These are phyloP conservation scores for Caenorhabditis sp. DNA, from an alignment of 2,888 invertebrate species.

Conservation along the genomic window DNA sequence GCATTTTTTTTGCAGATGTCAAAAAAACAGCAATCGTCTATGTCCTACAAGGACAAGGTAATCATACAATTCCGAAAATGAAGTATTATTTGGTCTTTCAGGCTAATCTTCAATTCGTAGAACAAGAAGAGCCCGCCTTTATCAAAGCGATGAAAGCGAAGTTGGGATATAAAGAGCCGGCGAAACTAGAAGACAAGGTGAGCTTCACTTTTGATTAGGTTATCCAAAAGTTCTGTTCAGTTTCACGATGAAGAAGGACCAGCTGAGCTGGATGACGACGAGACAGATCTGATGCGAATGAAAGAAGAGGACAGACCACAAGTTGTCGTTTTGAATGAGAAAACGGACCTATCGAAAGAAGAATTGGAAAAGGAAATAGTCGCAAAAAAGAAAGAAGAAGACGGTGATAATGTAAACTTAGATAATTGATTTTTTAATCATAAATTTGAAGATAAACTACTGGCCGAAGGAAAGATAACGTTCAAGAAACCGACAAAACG, in stretches of 20 bases:
- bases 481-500: constrained; percentile 76
- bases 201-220: no score
- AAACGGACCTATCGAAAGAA: constrained; percentile 69
- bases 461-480: constrained; percentile 74
- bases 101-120: constrained; percentile 65
- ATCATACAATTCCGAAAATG: background rate
- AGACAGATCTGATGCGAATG: constrained; percentile 65
- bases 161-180: constrained; percentile 74
- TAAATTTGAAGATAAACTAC: constrained; percentile 66
- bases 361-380: constrained; percentile 70
- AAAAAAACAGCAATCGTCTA: constrained; percentile 40
- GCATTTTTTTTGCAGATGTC: constrained; percentile 29
- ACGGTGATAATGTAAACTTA: constrained; percentile 46
- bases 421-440: background rate
- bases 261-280: constrained; percentile 58
- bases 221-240: constrained; percentile 26
- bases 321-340: constrained; percentile 72
- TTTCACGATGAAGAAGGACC: constrained; percentile 57
- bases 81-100: constrained; percentile 11
- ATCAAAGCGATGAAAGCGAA: constrained; percentile 73
- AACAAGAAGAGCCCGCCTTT: constrained; percentile 75
- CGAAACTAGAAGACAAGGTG: constrained; percentile 76
- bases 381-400: constrained; percentile 70
- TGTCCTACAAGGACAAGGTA: constrained; percentile 56
- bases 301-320: constrained; percentile 74